Evolutionary conservation across 1,140 invertebrate species (phyloP).

Genomic region (Coenobita brevimanus): DNA sequence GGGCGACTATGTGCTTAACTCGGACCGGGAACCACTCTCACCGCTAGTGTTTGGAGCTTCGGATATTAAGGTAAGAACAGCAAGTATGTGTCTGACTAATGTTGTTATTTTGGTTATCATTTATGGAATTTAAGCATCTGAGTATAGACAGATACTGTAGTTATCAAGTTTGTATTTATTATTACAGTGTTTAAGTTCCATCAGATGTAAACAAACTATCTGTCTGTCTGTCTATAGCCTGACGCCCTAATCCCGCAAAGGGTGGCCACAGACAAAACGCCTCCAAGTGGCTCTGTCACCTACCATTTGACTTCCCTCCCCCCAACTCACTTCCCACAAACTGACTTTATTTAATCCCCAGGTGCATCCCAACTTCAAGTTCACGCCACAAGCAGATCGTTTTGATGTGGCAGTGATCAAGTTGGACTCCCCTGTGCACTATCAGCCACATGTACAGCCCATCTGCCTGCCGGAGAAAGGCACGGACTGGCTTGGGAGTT

Average conservation of each 20-base stretch:
- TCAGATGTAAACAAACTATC: no score
- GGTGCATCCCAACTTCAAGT: constrained; percentile 94
- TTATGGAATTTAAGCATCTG: not conserved
- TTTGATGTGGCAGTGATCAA: constrained; percentile 94
- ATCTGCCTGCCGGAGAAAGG: constrained; percentile 94
- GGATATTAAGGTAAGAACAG: constrained; percentile 80
- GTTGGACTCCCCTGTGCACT: constrained; percentile 88
- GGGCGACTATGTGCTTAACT: constrained; percentile 95
- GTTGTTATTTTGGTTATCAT: not conserved
- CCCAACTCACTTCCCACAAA: no score
- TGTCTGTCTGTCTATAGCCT: no score
- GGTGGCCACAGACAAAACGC: no score
- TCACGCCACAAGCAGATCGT: constrained; percentile 85
- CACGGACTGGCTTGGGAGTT: constrained; percentile 90
- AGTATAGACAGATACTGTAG: no score
- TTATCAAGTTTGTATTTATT: no score
- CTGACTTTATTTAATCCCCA: constrained; percentile 35
- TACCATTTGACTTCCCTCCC: no score
- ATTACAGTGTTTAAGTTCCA: no score
- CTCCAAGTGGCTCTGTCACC: no score
- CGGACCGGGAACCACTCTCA: constrained; percentile 89
- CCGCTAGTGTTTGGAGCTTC: constrained; percentile 92
- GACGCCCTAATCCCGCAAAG: no score
- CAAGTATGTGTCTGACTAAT: not conserved
- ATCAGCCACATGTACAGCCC: constrained; percentile 93